phyloP scores from a whole-genome alignment of 2,888 invertebrate species.

The Yponomeuta cagnagella region DNA sequence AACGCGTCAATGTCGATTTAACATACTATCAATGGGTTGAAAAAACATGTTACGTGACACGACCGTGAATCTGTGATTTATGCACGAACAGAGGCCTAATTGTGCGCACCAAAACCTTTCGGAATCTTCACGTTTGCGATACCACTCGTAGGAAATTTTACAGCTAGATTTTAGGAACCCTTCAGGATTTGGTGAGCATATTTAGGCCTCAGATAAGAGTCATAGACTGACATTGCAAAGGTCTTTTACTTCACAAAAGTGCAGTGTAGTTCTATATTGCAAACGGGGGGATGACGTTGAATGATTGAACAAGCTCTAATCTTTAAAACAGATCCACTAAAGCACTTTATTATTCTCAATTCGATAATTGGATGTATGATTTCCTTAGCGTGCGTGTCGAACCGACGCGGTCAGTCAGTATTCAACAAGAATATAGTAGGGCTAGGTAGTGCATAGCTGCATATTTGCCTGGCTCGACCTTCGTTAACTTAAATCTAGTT shows the following conservation, averaged over 20 bases:
- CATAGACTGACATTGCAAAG: too few species aligned
- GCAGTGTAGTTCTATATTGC: neutral
- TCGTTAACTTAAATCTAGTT: too few species aligned
- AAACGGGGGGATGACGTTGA: neutral
- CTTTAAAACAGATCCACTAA: neutral
- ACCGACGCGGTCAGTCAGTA: neutral
- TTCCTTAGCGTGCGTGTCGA: conserved; percentile 20
- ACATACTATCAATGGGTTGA: too few species aligned
- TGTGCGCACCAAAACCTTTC: too few species aligned
- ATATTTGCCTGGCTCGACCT: neutral
- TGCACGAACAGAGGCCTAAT: too few species aligned
- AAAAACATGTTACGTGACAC: too few species aligned
- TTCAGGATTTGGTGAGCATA: neutral
- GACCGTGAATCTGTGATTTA: too few species aligned
- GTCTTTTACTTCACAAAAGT: too few species aligned
- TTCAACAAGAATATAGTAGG: neutral
- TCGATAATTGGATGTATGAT: conserved; percentile 31
- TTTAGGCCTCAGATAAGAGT: neutral
- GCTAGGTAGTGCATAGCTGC: neutral
- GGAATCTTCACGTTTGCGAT: too few species aligned
- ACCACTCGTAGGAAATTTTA: too few species aligned
- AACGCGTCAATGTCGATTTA: too few species aligned
- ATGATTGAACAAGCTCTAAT: neutral
- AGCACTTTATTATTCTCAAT: conserved; percentile 25
- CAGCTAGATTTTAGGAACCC: too few species aligned